These are phyloP conservation scores for Cephus runcator DNA, from an alignment of 2,888 invertebrate species.

Conservation along the genomic window DNA sequence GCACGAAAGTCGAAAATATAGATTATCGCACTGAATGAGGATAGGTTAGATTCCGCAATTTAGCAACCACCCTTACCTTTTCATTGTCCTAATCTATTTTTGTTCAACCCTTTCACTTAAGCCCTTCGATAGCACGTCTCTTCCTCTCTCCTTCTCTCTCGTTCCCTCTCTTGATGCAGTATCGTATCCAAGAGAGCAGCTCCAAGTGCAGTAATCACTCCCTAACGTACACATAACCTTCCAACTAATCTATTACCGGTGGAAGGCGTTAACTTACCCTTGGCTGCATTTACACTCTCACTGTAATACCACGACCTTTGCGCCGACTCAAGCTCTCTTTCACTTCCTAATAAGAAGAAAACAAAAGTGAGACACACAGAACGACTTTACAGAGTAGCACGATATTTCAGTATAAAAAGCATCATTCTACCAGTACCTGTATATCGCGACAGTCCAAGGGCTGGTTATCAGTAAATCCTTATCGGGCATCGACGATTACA, in stretches of 20 bases:
- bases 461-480: neutral
- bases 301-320: neutral
- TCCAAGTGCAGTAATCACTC: conserved; percentile 5
- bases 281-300: neutral
- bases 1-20: neutral
- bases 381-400: neutral
- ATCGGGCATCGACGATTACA: neutral
- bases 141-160: neutral
- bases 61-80: neutral
- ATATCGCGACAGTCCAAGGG: neutral
- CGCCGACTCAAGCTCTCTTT: neutral
- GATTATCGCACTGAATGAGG: neutral
- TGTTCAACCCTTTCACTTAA: neutral
- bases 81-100: neutral
- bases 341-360: neutral
- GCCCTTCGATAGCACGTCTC: neutral
- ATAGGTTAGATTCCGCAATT: neutral
- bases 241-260: conserved; percentile 14
- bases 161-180: conserved; percentile 15
- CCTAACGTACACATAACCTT: neutral
- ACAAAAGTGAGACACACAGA: neutral
- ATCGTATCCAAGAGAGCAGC: neutral
- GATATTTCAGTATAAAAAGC: neutral
- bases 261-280: conserved; percentile 12
- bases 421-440: neutral